Conservation (phyloP, 2,113 vertebrate genomes). For the Campylorhamphus procurvoides region DNA sequence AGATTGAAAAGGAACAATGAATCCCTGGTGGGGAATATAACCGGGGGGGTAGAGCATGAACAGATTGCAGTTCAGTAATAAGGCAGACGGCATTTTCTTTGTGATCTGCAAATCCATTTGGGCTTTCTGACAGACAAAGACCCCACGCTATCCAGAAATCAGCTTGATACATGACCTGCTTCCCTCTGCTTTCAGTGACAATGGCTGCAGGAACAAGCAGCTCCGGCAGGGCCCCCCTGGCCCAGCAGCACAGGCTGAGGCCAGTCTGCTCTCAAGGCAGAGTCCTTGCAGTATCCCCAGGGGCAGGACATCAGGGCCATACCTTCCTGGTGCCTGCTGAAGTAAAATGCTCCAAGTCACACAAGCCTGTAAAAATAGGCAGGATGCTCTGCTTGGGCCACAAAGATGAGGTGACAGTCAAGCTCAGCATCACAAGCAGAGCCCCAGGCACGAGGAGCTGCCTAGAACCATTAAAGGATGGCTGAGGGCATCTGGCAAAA, state of each 20-base stretch:
- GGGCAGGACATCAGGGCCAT: background rate
- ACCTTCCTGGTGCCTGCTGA: background rate
- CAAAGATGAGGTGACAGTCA: background rate
- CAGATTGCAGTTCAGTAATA: conserved; percentile 20
- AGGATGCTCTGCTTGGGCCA: background rate
- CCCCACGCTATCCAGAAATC: background rate
- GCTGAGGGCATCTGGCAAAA: background rate
- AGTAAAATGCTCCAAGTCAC: background rate
- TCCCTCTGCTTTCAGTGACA: background rate
- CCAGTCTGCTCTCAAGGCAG: fast-evolving
- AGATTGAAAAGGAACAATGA: conserved; percentile 13
- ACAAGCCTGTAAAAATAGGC: background rate
- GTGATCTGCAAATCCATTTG: background rate
- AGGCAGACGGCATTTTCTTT: conserved; percentile 20
- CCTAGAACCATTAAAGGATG: background rate
- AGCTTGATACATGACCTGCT: background rate
- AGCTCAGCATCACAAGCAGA: background rate
- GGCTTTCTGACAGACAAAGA: background rate
- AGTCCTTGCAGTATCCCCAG: background rate
- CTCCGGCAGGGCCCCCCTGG: background rate
- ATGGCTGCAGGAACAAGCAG: background rate
- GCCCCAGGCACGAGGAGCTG: fast-evolving
- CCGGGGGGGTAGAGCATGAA: background rate
- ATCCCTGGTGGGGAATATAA: background rate
- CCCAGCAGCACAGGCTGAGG: background rate